Evolutionary conservation across 2,888 invertebrate species (phyloP).

Genomic region (Drosophila bunnanda): DNA sequence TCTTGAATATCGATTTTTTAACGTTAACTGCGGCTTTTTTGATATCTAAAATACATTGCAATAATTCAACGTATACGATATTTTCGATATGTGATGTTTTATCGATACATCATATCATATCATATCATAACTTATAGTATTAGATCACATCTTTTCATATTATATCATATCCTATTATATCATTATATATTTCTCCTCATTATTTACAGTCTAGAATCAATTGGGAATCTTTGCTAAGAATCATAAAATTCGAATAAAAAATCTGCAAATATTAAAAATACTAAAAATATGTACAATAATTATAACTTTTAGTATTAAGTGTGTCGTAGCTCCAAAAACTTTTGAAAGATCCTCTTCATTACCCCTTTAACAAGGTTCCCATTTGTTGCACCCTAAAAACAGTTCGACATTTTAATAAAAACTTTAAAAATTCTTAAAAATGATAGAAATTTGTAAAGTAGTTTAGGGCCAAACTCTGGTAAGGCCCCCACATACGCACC

Average conservation of each 20-base stretch:
- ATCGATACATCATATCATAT: no score
- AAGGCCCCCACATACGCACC: background rate
- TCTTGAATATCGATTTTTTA: background rate
- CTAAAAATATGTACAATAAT: no score
- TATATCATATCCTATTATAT: no score
- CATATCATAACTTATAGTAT: no score
- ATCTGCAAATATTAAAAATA: rapidly evolving
- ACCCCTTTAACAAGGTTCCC: background rate
- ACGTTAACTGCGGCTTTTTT: no score
- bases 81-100: no score
- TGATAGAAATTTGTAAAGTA: no score
- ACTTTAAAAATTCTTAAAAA: no score
- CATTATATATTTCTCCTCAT: background rate
- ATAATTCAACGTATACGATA: no score
- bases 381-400: background rate
- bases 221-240: background rate
- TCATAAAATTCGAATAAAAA: background rate
- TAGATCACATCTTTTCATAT: no score
- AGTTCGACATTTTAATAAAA: background rate
- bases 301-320: background rate
- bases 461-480: background rate
- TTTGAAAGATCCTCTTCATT: background rate
- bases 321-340: background rate
- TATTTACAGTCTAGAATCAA: background rate
- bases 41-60: no score